Conservation (phyloP, 1,140 invertebrate genomes). For the Saccostrea cuccullata region DNA sequence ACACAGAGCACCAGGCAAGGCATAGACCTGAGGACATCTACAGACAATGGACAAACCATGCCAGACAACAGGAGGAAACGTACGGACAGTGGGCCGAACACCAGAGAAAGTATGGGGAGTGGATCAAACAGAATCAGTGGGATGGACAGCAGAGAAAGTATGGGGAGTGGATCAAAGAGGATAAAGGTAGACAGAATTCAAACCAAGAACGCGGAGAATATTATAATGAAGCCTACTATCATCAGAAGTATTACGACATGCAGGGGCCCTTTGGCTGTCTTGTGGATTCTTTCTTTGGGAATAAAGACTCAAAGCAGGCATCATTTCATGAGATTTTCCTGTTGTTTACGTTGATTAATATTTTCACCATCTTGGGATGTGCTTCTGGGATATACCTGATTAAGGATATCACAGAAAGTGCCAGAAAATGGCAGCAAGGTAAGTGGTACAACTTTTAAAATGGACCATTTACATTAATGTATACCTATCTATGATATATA, state of each 20-base stretch:
- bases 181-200: not conserved
- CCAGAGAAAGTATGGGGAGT: not conserved
- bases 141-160: no score
- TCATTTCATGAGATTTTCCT: not conserved
- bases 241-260: not conserved
- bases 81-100: not conserved
- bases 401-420: not conserved
- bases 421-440: not conserved
- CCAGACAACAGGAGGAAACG: not conserved
- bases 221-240: not conserved
- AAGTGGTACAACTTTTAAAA: no score
- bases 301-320: not conserved
- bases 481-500: no score
- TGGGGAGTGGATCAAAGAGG: no score
- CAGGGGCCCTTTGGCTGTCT: not conserved
- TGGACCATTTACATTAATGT: no score
- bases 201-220: not conserved
- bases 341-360: not conserved
- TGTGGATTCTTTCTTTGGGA: not conserved
- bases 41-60: not conserved
- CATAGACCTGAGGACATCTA: not conserved
- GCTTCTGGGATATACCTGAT: not conserved
- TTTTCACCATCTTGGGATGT: not conserved
- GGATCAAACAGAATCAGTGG: no score
- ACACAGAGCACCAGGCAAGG: not conserved